Evolutionary conservation across 2,113 vertebrate species (phyloP).

Genomic region (Campylomormyrus numenius): DNA sequence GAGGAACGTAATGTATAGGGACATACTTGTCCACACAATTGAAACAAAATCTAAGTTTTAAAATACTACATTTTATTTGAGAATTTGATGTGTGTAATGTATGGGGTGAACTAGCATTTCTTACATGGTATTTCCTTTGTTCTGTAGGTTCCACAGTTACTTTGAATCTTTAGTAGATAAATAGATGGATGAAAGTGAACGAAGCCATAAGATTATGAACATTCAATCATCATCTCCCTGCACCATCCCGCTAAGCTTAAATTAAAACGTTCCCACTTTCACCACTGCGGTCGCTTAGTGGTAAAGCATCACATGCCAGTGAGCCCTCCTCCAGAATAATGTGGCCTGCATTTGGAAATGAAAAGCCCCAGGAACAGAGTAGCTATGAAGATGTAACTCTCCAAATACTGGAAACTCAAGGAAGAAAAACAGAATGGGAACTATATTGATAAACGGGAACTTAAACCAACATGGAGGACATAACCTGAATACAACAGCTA

Average conservation of each 20-base stretch:
- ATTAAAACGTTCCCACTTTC: background rate
- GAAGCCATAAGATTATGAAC: background rate
- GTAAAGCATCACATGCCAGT: background rate
- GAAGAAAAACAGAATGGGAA: background rate
- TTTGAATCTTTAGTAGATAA: background rate
- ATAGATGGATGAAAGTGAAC: background rate
- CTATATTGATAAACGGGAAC: background rate
- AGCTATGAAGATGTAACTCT: background rate
- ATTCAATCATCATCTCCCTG: background rate
- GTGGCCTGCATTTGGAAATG: background rate
- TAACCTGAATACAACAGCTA: background rate
- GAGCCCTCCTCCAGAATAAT: background rate
- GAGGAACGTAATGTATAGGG: background rate
- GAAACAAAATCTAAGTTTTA: background rate
- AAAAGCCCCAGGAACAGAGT: background rate
- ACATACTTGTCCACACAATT: background rate
- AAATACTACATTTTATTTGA: background rate
- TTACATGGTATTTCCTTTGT: background rate
- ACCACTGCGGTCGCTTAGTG: background rate
- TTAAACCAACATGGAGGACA: background rate
- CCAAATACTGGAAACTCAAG: background rate
- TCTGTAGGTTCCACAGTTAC: background rate
- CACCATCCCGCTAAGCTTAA: background rate
- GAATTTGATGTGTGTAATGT: background rate
- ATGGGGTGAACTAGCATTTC: background rate